phyloP scores from a whole-genome alignment of 1,140 invertebrate species.

The Dendroctonus ponderosae region DNA sequence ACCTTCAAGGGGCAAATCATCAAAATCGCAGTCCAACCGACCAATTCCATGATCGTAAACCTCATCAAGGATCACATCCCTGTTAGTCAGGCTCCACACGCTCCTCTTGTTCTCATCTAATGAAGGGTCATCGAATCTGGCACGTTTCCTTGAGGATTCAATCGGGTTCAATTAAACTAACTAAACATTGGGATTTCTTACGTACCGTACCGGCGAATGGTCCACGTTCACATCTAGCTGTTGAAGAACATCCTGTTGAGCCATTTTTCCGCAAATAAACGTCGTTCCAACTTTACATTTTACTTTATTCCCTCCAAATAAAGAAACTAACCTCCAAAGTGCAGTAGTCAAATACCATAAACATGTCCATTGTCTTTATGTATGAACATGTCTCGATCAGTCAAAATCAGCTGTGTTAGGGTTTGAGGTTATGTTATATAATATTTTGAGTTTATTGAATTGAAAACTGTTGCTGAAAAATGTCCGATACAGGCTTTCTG shows the following conservation, averaged over 20 bases:
- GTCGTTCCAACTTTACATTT: not conserved
- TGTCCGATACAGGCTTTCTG: no score
- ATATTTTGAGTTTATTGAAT: no score
- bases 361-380: no score
- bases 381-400: no score
- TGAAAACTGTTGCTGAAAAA: no score
- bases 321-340: no score
- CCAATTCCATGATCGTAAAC: conserved; percentile 41
- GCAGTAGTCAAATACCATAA: no score
- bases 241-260: conserved; percentile 35
- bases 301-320: not conserved
- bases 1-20: conserved; percentile 33
- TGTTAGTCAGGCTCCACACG: conserved; percentile 40
- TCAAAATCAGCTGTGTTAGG: no score
- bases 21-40: conserved; percentile 39
- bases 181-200: not conserved
- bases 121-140: conserved; percentile 35
- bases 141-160: conserved; percentile 37
- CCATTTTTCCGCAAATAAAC: conserved; percentile 27
- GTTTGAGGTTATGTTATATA: no score
- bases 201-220: conserved; percentile 39
- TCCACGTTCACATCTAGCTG: conserved; percentile 39
- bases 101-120: conserved; percentile 20
- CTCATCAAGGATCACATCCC: conserved; percentile 40
- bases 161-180: not conserved